Percentiles rank a stretch among this genome's conserved stretches.
phyloP scores from a whole-genome alignment of 2,888 invertebrate species.

The Andrena minutula region DNA sequence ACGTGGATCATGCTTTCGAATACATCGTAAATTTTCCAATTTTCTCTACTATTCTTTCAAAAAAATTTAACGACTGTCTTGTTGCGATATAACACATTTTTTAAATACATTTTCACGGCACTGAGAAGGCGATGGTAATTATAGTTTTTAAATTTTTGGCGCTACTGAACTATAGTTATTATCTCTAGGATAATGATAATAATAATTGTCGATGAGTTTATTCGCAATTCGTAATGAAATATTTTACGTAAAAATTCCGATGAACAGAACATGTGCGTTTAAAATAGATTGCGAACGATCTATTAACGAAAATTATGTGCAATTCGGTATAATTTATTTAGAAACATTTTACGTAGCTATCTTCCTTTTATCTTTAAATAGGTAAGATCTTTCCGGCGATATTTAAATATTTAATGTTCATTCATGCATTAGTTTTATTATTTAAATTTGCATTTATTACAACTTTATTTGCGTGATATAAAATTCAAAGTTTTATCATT shows the following conservation, averaged over 20 bases:
- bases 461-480: neutral
- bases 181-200: neutral
- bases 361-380: slow-evolving; percentile 46
- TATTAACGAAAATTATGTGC: slow-evolving; percentile 30
- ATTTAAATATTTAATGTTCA: neutral
- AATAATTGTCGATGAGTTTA: neutral
- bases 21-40: neutral
- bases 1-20: neutral
- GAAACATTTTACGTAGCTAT: slow-evolving; percentile 50
- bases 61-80: neutral
- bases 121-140: slow-evolving; percentile 6
- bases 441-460: neutral
- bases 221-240: slow-evolving; percentile 6
- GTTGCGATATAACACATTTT: neutral
- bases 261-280: neutral
- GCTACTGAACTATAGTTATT: neutral
- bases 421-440: neutral
- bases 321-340: slow-evolving; percentile 63
- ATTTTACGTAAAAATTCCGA: slow-evolving; percentile 8
- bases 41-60: neutral
- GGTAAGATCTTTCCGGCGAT: slow-evolving; percentile 12
- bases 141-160: slow-evolving; percentile 1
- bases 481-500: neutral
- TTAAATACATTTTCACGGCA: neutral
- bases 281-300: slow-evolving; percentile 7